Evolutionary conservation across 2,888 invertebrate genomes (phyloP).

Genomic region (Nephrocerus scutellatus): DNA sequence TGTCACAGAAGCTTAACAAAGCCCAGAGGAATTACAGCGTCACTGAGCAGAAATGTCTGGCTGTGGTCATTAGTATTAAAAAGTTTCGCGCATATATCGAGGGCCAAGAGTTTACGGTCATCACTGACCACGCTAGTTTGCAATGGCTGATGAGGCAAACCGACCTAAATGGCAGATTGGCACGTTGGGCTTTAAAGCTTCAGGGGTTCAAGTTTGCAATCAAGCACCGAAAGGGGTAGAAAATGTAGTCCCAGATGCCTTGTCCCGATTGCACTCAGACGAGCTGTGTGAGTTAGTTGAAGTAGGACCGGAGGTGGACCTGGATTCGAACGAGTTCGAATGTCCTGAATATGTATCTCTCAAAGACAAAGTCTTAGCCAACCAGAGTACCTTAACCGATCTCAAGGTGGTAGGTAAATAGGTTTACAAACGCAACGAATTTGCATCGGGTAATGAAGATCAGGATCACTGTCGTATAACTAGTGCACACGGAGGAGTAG

Average conservation of each 20-base stretch:
- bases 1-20: constrained; percentile 13
- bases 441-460: constrained; percentile 2
- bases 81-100: constrained; percentile 18
- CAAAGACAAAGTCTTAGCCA: constrained; percentile 1
- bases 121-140: constrained; percentile 18
- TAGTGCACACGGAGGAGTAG: constrained; percentile 1
- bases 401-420: constrained; percentile 1
- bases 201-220: constrained; percentile 6
- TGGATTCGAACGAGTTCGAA: background rate
- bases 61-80: constrained; percentile 12
- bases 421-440: constrained; percentile 7
- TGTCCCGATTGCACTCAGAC: background rate
- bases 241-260: constrained; percentile 5
- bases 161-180: constrained; percentile 9
- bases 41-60: constrained; percentile 17
- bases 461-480: constrained; percentile 1
- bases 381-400: constrained; percentile 1
- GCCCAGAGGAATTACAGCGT: constrained; percentile 17
- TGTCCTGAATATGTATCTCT: constrained; percentile 3
- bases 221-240: constrained; percentile 13
- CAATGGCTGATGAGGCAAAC: constrained; percentile 16
- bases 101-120: constrained; percentile 13
- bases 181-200: constrained; percentile 9
- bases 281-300: too few relatives aligned
- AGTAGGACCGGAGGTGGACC: too few relatives aligned